Conservation (phyloP, 2,113 vertebrate genomes). For the Nothobranchius furzeri region DNA sequence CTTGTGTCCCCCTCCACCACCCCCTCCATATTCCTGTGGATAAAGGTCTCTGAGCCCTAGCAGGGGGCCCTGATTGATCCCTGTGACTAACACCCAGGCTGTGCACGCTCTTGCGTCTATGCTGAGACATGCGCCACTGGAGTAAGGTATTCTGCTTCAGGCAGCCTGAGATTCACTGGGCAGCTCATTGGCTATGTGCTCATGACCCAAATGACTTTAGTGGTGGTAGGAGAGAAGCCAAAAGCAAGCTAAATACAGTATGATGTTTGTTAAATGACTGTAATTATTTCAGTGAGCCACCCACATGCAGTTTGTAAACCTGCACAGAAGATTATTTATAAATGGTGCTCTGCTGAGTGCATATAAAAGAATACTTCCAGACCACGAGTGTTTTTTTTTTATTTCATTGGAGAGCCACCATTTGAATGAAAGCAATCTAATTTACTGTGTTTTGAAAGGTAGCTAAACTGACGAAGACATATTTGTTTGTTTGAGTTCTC, state of each 20-base stretch:
- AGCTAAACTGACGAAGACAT: constrained; percentile 36
- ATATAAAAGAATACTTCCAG: neutral
- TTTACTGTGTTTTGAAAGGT: constrained; percentile 25
- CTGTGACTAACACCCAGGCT: constrained; percentile 50
- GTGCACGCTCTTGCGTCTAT: constrained; percentile 36
- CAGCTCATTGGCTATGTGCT: constrained; percentile 27
- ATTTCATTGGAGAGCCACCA: neutral
- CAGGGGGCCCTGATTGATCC: constrained; percentile 59
- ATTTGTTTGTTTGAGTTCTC: constrained; percentile 36
- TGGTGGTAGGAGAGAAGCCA: constrained; percentile 14
- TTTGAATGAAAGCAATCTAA: constrained; percentile 31
- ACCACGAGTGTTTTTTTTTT: neutral
- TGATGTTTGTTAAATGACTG: constrained; percentile 9
- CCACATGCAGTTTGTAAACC: constrained; percentile 7
- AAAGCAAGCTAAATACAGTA: constrained; percentile 10
- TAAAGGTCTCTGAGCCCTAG: constrained; percentile 55
- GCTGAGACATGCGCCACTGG: constrained; percentile 37
- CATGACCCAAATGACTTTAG: constrained; percentile 21
- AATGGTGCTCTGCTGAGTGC: constrained; percentile 8
- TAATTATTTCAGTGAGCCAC: constrained; percentile 24
- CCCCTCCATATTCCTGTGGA: constrained; percentile 26
- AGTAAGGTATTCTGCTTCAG: constrained; percentile 28
- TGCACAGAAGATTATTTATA: neutral
- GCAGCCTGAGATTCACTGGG: constrained; percentile 19
- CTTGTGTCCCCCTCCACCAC: neutral